A percentile compares a stretch with the other conserved stretches of the same genome.
Conservation (phyloP, 2,888 invertebrate species). For the Silvanus unidentatus region DNA sequence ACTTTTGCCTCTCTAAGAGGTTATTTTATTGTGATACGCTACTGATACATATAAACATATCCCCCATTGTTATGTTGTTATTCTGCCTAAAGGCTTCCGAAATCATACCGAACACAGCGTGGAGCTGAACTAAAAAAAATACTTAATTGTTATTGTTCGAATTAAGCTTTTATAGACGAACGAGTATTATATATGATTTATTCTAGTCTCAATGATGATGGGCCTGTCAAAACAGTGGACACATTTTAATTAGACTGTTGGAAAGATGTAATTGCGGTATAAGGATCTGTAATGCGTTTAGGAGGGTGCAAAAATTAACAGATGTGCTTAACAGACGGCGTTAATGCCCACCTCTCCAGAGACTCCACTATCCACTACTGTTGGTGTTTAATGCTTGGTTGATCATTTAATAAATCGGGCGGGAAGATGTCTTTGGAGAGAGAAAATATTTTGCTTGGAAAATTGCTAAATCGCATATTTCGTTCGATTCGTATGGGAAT, state of each 20-base stretch:
- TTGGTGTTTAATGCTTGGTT: slow-evolving; percentile 41
- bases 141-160: slow-evolving; percentile 25
- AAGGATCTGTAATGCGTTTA: slow-evolving; percentile 15
- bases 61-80: slow-evolving; percentile 27
- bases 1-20: slow-evolving; percentile 27
- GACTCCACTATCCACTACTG: slow-evolving; percentile 21
- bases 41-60: slow-evolving; percentile 28
- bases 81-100: slow-evolving; percentile 16
- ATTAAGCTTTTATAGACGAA: slow-evolving; percentile 17
- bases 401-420: slow-evolving; percentile 29
- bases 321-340: slow-evolving; percentile 48
- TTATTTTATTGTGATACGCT: slow-evolving; percentile 35
- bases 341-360: slow-evolving; percentile 41
- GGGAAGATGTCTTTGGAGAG: background rate
- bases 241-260: slow-evolving; percentile 44
- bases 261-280: slow-evolving; percentile 32
- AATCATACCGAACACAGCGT: slow-evolving; percentile 9
- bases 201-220: too few species aligned
- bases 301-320: slow-evolving; percentile 48
- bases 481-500: background rate
- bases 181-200: too few species aligned
- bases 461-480: background rate
- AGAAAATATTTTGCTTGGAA: background rate
- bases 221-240: slow-evolving; percentile 43
- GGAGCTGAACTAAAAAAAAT: slow-evolving; percentile 15